Evolutionary conservation across 2,888 invertebrate genomes (phyloP).

Genomic region (Sarcophaga subvicina): DNA sequence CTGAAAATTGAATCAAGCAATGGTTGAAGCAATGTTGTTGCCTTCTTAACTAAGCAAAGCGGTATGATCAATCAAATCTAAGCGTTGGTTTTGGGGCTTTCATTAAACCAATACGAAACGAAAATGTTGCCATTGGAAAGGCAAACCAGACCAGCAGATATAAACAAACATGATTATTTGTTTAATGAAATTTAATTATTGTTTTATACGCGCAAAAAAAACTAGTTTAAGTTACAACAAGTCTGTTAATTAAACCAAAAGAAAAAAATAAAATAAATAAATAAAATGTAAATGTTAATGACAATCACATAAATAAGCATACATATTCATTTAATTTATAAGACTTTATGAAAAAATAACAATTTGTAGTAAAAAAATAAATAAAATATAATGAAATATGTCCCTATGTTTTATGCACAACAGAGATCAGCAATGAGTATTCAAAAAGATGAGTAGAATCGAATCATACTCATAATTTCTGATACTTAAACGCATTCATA

Average conservation of each 20-base stretch:
- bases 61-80: slow-evolving; percentile 66
- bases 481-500: no score
- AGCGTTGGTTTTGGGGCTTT: slow-evolving; percentile 30
- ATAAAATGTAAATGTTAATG: neutral
- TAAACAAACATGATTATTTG: slow-evolving; percentile 60
- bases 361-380: no score
- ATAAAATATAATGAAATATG: no score
- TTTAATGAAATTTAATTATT: slow-evolving; percentile 66
- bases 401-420: no score
- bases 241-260: slow-evolving; percentile 17
- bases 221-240: slow-evolving; percentile 39
- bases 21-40: slow-evolving; percentile 27
- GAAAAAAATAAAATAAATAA: neutral
- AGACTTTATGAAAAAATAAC: no score
- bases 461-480: no score
- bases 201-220: slow-evolving; percentile 24
- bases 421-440: no score
- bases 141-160: slow-evolving; percentile 1
- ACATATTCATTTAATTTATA: no score
- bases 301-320: no score
- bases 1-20: slow-evolving; percentile 38
- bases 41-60: slow-evolving; percentile 55
- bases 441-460: no score
- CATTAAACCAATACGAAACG: neutral
- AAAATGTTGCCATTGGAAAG: slow-evolving; percentile 4